phyloP scores from a whole-genome alignment of 1,140 invertebrate genomes.

The Drosophila ironensis region DNA sequence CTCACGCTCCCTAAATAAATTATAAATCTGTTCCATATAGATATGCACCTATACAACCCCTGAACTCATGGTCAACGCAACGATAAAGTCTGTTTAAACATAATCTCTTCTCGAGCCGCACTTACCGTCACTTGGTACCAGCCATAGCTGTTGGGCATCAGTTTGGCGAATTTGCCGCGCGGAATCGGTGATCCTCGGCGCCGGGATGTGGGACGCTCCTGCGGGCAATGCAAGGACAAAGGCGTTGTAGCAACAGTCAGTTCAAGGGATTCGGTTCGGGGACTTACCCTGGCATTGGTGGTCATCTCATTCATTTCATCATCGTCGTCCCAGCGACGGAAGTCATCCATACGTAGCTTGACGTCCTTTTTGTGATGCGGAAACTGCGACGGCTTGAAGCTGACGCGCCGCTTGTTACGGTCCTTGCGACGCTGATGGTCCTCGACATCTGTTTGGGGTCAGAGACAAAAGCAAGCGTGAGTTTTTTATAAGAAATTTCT shows the following conservation, averaged over 20 bases:
- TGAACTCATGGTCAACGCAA: background rate
- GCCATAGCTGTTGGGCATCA: slow-evolving; percentile 57
- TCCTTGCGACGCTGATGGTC: slow-evolving; percentile 66
- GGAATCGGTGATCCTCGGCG: slow-evolving; percentile 54
- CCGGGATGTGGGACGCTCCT: slow-evolving; percentile 55
- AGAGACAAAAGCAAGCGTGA: background rate
- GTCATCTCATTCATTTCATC: slow-evolving; percentile 71
- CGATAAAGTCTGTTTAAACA: background rate
- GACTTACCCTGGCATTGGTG: slow-evolving; percentile 35
- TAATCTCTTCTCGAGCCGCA: slow-evolving; percentile 3
- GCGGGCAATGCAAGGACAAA: background rate
- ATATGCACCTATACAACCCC: background rate
- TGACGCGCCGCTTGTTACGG: slow-evolving; percentile 71
- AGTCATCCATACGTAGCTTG: slow-evolving; percentile 59
- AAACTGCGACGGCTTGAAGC: slow-evolving; percentile 66
- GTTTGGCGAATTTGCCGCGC: slow-evolving; percentile 72
- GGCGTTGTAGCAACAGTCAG: background rate
- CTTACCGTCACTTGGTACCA: slow-evolving; percentile 81
- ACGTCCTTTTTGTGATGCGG: slow-evolving; percentile 57
- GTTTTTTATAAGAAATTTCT: no score
- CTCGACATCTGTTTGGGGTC: slow-evolving; percentile 20
- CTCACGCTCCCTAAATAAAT: background rate
- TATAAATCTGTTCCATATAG: slow-evolving; percentile 19
- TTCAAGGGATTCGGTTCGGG: background rate
- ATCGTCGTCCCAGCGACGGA: slow-evolving; percentile 76